Conservation (phyloP, 2,888 invertebrate genomes). For the Diploptera punctata region DNA sequence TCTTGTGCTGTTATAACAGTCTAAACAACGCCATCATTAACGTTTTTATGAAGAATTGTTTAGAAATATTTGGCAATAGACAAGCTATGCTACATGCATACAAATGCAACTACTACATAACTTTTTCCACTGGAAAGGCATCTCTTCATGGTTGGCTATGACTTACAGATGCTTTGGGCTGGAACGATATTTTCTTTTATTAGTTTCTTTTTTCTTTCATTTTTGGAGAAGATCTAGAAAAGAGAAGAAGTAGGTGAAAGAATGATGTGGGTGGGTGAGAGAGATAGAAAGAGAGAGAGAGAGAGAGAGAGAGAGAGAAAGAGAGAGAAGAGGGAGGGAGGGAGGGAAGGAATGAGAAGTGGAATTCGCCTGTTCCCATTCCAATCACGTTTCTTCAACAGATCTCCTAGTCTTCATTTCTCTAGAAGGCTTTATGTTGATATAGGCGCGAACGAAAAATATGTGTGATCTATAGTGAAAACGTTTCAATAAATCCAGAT, state of each 20-base stretch:
- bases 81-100: slow-evolving; percentile 31
- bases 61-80: too few species aligned
- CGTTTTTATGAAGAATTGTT: slow-evolving; percentile 10
- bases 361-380: slow-evolving; percentile 21
- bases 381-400: slow-evolving; percentile 32
- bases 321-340: not conserved
- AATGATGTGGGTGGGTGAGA: not conserved
- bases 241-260: not conserved
- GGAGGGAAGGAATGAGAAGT: too few species aligned
- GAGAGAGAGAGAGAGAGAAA: not conserved
- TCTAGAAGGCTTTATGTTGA: not conserved
- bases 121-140: not conserved
- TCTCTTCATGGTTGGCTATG: slow-evolving; percentile 11
- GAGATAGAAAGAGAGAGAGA: too few species aligned
- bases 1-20: not conserved
- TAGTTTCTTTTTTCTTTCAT: not conserved
- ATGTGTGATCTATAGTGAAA: not conserved
- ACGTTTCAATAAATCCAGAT: slow-evolving; percentile 1
- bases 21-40: not conserved
- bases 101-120: not conserved
- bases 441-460: not conserved
- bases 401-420: slow-evolving; percentile 22
- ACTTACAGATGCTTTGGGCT: not conserved
- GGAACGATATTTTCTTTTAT: slow-evolving; percentile 14
- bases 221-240: not conserved